phyloP scores from a whole-genome alignment of 1,140 invertebrate genomes.

The Riptortus pedestris region DNA sequence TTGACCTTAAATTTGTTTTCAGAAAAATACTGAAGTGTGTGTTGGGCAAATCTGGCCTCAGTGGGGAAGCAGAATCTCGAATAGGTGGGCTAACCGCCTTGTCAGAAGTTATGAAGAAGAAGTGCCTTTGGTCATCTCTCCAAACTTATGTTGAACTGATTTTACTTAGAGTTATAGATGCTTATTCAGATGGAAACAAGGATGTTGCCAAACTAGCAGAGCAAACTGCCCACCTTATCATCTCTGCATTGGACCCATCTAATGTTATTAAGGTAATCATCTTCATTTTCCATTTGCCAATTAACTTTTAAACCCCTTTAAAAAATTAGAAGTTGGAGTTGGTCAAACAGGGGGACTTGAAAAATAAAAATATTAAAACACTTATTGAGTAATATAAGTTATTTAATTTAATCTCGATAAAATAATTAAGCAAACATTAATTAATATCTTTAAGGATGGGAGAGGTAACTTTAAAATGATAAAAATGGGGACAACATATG shows the following conservation, averaged over 20 bases:
- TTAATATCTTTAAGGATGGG: no score
- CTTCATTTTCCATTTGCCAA: no score
- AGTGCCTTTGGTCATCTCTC: slow-evolving; percentile 43
- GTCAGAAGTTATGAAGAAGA: slow-evolving; percentile 43
- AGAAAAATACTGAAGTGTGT: slow-evolving; percentile 41
- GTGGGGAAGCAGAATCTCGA: slow-evolving; percentile 36
- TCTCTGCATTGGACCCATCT: neutral
- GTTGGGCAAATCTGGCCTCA: neutral
- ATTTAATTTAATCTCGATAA: no score
- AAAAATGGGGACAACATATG: no score
- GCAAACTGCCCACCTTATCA: neutral
- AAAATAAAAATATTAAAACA: no score
- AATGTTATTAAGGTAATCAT: slow-evolving; percentile 10
- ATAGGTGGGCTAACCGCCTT: slow-evolving; percentile 39
- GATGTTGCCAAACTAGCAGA: slow-evolving; percentile 37
- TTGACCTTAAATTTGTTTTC: slow-evolving; percentile 28
- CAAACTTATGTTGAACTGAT: slow-evolving; percentile 48
- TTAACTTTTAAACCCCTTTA: no score
- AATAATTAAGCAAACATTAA: no score
- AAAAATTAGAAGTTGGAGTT: neutral
- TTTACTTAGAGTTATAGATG: slow-evolving; percentile 46
- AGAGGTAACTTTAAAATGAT: no score
- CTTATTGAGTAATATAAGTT: no score
- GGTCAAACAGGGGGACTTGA: neutral
- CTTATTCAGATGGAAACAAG: slow-evolving; percentile 45